Evolutionary conservation across 2,888 invertebrate genomes (phyloP).

Genomic region (Epistrophella euchroma): DNA sequence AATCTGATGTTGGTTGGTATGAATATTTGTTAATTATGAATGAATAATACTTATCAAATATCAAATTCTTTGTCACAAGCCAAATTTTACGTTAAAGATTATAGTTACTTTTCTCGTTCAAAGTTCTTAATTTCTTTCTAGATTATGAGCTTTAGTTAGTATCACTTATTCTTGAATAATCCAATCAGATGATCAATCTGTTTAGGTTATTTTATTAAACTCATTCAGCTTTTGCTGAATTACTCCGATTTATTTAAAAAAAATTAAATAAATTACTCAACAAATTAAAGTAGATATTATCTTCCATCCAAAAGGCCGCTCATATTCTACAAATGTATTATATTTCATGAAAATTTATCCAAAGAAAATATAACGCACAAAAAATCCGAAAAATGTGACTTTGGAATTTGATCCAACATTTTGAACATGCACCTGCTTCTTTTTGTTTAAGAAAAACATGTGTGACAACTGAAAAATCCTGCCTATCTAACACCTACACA

Average conservation of each 20-base stretch:
- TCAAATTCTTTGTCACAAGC: too few species aligned
- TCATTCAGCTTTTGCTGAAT: not conserved
- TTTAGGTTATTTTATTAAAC: too few species aligned
- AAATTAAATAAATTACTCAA: not conserved
- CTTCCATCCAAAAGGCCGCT: not conserved
- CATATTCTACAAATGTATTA: not conserved
- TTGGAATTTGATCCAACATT: conserved; percentile 65
- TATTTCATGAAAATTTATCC: not conserved
- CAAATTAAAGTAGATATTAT: not conserved
- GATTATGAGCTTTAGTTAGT: too few species aligned
- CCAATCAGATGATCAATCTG: too few species aligned
- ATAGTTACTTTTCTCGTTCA: too few species aligned
- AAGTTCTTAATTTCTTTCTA: too few species aligned
- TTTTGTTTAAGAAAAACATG: conserved; percentile 1
- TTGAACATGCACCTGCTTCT: conserved; percentile 55
- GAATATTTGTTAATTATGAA: too few species aligned
- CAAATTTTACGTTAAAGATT: too few species aligned
- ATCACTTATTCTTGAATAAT: too few species aligned
- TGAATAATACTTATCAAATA: too few species aligned
- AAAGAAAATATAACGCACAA: not conserved
- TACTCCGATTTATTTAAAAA: not conserved
- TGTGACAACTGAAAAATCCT: conserved; percentile 46
- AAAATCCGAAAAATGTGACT: conserved; percentile 24
- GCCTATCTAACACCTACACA: conserved; percentile 34
- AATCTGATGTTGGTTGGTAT: too few species aligned